Conservation (phyloP, 2,888 invertebrate genomes). For the Ramazzottius varieornatus region DNA sequence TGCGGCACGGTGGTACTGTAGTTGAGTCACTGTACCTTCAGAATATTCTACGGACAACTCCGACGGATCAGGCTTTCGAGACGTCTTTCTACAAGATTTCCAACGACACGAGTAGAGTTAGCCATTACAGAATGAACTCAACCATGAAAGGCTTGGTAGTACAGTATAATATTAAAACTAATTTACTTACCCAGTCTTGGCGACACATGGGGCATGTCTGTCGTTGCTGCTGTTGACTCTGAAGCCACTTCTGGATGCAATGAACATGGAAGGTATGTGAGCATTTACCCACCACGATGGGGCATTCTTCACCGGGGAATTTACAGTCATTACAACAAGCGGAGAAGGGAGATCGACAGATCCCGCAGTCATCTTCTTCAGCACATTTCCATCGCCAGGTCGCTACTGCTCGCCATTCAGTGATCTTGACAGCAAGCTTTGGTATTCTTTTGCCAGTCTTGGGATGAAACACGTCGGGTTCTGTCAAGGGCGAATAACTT, state of each 20-base stretch:
- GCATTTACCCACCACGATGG: slow-evolving; percentile 90
- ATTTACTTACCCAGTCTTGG: slow-evolving; percentile 76
- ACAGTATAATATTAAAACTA: no score
- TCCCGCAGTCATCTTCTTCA: slow-evolving; percentile 32
- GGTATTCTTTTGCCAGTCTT: neutral
- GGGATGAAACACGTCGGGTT: neutral
- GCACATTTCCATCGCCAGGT: neutral
- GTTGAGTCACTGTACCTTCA: no score
- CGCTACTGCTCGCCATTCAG: neutral
- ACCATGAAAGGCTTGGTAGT: no score
- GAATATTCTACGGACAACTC: no score
- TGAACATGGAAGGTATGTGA: slow-evolving; percentile 98
- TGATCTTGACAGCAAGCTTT: neutral
- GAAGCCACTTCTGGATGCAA: slow-evolving; percentile 96
- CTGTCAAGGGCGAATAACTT: neutral
- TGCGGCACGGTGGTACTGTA: no score
- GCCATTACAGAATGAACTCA: no score
- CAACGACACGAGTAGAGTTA: no score
- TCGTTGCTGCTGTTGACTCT: slow-evolving; percentile 38
- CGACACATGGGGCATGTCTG: slow-evolving; percentile 58
- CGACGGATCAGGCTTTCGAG: no score
- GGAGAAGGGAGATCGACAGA: slow-evolving; percentile 96
- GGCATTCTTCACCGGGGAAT: slow-evolving; percentile 88
- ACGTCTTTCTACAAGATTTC: no score
- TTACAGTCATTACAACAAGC: slow-evolving; percentile 93